Conservation (phyloP, 2,888 invertebrate genomes). For the Nemoura dubitans region DNA sequence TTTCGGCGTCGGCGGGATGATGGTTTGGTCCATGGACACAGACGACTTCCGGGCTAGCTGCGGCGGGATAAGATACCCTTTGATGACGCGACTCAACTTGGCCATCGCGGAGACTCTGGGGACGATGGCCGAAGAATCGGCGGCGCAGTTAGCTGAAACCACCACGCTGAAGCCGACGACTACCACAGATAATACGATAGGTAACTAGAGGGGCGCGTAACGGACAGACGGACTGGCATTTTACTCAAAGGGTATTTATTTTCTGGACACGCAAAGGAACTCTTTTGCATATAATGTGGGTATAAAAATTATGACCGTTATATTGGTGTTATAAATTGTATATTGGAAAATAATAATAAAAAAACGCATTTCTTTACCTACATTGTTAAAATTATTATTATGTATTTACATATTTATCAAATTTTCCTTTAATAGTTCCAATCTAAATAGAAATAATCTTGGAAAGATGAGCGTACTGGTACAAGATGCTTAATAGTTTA, state of each 20-base stretch:
- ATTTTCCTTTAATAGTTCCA: too few species aligned
- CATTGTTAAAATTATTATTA: not conserved
- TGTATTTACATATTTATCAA: not conserved
- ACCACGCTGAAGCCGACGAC: not conserved
- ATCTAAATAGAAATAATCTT: too few species aligned
- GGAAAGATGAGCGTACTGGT: too few species aligned
- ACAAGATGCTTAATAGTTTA: not conserved
- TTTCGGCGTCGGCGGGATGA: slow-evolving; percentile 77
- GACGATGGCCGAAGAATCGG: slow-evolving; percentile 62
- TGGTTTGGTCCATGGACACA: slow-evolving; percentile 91
- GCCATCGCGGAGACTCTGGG: slow-evolving; percentile 67
- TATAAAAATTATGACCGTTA: not conserved
- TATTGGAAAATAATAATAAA: not conserved
- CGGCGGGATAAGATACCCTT: slow-evolving; percentile 64
- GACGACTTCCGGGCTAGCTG: slow-evolving; percentile 85
- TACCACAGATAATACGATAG: slow-evolving; percentile 1
- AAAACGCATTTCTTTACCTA: not conserved
- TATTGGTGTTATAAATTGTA: not conserved
- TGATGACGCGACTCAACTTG: slow-evolving; percentile 77
- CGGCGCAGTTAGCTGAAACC: not conserved
- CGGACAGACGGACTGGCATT: not conserved
- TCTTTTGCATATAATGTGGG: not conserved
- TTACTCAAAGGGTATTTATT: not conserved
- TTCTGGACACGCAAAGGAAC: not conserved
- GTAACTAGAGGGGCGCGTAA: not conserved